Percentiles rank a stretch among this genome's conserved stretches.
Evolutionary conservation across 1,140 invertebrate species (phyloP).

Genomic region (Diachasmimorpha longicaudata): DNA sequence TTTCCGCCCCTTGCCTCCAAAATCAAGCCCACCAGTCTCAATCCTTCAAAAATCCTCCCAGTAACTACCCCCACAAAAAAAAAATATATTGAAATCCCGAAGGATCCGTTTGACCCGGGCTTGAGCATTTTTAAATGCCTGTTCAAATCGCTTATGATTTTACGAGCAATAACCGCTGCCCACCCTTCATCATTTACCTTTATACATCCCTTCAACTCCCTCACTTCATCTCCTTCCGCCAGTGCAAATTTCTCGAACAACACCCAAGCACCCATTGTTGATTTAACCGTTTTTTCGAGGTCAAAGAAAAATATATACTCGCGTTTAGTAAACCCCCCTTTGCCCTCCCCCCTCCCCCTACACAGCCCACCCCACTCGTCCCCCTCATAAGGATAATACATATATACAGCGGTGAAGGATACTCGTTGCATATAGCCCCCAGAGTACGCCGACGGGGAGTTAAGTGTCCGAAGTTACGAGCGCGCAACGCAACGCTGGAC

Average conservation of each 20-base stretch:
- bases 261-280: not conserved
- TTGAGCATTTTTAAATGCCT: not conserved
- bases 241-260: not conserved
- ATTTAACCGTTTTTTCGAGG: conserved; percentile 4
- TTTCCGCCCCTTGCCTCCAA: too few species aligned
- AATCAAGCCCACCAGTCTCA: too few species aligned
- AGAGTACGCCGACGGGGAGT: conserved; percentile 5
- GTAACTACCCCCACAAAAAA: not conserved
- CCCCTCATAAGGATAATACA: not conserved
- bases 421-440: not conserved
- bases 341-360: too few species aligned
- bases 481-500: not conserved
- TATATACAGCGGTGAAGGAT: not conserved
- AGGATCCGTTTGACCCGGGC: not conserved
- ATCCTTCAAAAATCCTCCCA: too few species aligned
- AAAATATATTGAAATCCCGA: not conserved
- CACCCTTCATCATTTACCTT: not conserved
- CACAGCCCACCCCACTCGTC: too few species aligned
- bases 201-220: not conserved
- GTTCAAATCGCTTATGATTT: not conserved
- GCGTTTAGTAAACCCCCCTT: not conserved
- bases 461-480: conserved; percentile 4
- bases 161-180: not conserved
- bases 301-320: not conserved
- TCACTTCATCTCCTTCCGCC: not conserved